Evolutionary conservation across 1,140 invertebrate genomes (phyloP), one percentile per base, ranked within the genome.

Genomic region (Zelostemma sp.): DNA sequence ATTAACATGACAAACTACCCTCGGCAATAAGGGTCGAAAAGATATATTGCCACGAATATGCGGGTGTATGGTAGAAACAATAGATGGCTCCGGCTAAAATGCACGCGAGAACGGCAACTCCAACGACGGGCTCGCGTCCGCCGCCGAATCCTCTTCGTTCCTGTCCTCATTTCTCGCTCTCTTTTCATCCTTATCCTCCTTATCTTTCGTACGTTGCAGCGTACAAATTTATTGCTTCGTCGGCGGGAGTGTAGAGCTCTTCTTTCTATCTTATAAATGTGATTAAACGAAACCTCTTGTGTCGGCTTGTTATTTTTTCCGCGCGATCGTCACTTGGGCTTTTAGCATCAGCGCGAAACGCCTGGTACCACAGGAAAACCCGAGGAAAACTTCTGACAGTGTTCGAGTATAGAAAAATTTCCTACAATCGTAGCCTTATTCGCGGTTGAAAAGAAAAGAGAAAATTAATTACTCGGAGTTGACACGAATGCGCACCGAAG

Each of bases 1-100:
- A 85, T 86, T 86, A 86, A 86, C 84, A 86, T 86, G 84, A 86
- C 83, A 86, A 86, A 86, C 84, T 86, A 85, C 82, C 82, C 82
- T 72, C 78, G 80, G 84, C 81, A 86, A 85, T 85, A 85, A 85
- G 82, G 81, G 81, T 83, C 72, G 69, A 76, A 76, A 80, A 84
- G 82, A 84, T 85, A 81, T 85, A 85, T 84, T 76, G 77, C 74
- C 62, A 58, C 73, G 81, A 73, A 80, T 85, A 84, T 85, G 82
- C 82, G 83, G 82, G 83, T 80, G 78, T 77, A 79, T 76, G 69
- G 71, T 76, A 83, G 82, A 85, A 85, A 86, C 84, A 86, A 86
- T 84, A 77, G 82, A 80, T 77, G 76, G 73, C 63, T 69, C 49
- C 55, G 64, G 25, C 62, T 58, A 67, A 35, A 73, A 73, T 67